Conservation (phyloP, 2,888 invertebrate species). For the Bursaphelenchus okinawaensis region DNA sequence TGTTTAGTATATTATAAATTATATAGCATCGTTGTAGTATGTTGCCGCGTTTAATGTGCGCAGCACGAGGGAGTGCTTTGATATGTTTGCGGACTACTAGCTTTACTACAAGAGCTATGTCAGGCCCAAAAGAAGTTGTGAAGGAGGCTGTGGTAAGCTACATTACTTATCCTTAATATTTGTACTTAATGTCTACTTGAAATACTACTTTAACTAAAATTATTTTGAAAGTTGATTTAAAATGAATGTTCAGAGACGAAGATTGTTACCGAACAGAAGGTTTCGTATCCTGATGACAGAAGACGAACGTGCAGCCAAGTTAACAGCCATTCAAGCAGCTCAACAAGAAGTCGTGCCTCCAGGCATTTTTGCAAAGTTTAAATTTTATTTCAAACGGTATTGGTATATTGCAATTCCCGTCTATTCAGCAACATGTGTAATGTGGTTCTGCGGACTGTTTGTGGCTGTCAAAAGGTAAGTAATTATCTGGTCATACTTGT, state of each 20-base stretch:
- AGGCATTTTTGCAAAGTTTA: slow-evolving; percentile 45
- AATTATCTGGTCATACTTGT: neutral
- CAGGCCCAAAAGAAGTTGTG: neutral
- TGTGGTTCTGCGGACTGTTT: slow-evolving; percentile 72
- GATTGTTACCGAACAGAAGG: neutral
- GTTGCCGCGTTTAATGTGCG: neutral
- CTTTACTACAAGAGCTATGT: neutral
- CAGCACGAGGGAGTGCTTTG: neutral
- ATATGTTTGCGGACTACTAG: neutral
- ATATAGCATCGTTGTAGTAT: too few relatives aligned
- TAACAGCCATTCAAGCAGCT: slow-evolving; percentile 33
- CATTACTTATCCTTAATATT: too few relatives aligned
- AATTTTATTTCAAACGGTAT: slow-evolving; percentile 55
- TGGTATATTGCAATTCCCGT: slow-evolving; percentile 94
- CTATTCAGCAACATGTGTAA: slow-evolving; percentile 77
- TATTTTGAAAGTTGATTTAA: neutral
- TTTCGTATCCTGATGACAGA: slow-evolving; percentile 44
- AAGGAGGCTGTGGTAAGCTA: neutral
- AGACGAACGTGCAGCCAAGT: slow-evolving; percentile 40
- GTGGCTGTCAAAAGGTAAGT: slow-evolving; percentile 15
- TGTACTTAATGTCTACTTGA: too few relatives aligned
- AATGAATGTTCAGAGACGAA: neutral
- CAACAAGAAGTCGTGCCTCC: slow-evolving; percentile 38
- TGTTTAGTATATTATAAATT: neutral
- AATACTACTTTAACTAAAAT: too few relatives aligned